Evolutionary conservation across 2,888 invertebrate species (phyloP).

Genomic region (Hypomecis atomaria): DNA sequence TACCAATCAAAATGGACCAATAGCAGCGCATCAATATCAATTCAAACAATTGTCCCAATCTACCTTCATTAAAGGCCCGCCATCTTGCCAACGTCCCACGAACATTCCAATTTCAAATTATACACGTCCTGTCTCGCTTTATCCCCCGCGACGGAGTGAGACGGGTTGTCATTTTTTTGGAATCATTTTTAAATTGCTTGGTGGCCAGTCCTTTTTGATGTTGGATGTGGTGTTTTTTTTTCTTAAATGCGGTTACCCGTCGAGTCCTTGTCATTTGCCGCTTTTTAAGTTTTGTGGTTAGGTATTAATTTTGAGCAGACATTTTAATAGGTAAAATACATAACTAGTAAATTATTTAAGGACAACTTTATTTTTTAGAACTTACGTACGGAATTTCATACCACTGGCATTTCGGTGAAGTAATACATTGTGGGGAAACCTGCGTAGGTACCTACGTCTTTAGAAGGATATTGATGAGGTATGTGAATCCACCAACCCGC

Average conservation of each 20-base stretch:
- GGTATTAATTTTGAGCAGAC: background rate
- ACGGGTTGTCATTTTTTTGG: constrained; percentile 41
- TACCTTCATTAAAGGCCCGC: constrained; percentile 48
- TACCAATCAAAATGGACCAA: constrained; percentile 43
- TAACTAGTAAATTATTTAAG: background rate
- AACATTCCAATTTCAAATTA: constrained; percentile 48
- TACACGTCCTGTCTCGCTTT: constrained; percentile 37
- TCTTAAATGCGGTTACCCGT: constrained; percentile 34
- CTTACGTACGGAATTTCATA: no score
- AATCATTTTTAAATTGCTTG: constrained; percentile 48
- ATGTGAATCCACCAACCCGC: no score
- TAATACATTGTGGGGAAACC: no score
- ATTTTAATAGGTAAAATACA: background rate
- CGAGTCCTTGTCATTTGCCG: constrained; percentile 36
- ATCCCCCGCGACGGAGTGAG: constrained; percentile 33
- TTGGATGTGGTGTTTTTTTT: constrained; percentile 43
- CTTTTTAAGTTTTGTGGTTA: constrained; percentile 21
- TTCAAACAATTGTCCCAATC: constrained; percentile 51
- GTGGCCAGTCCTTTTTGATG: constrained; percentile 47
- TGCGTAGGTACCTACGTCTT: no score
- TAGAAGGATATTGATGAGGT: no score
- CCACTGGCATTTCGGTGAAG: no score
- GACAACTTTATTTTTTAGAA: no score
- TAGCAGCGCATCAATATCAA: constrained; percentile 45
- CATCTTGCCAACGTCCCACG: constrained; percentile 49